These are phyloP conservation scores for Nemotelus nigrinus DNA, from an alignment of 2,888 invertebrate genomes.

Conservation along the genomic window DNA sequence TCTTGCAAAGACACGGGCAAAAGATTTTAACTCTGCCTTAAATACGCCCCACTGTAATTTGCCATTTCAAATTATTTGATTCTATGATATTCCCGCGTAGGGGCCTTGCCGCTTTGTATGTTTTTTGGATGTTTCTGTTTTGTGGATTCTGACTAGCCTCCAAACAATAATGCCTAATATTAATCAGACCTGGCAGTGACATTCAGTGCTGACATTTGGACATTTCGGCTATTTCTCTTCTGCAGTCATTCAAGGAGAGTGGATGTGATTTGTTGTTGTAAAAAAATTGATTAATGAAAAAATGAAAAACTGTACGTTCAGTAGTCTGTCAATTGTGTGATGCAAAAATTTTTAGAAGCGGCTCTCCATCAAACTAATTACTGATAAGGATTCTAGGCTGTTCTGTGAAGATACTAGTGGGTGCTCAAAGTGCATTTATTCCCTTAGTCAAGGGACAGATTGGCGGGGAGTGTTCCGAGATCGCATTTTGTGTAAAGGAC, in stretches of 20 bases:
- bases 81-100: no score
- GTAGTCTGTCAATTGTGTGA: constrained; percentile 27
- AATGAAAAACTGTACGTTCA: neutral
- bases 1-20: neutral
- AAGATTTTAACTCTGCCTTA: neutral
- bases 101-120: no score
- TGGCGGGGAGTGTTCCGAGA: no score
- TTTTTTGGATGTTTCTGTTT: no score
- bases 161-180: neutral
- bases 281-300: constrained; percentile 31
- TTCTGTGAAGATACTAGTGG: constrained; percentile 7
- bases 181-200: neutral
- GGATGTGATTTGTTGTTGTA: constrained; percentile 9
- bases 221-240: neutral
- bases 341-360: neutral
- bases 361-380: neutral
- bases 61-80: no score
- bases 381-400: constrained; percentile 8
- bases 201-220: constrained; percentile 5
- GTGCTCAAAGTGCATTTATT: neutral
- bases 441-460: neutral
- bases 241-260: constrained; percentile 1
- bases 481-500: neutral
- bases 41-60: neutral
- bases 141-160: no score